Base-by-base conservation (phyloP, 2,888 invertebrate species). In the Epistrophella euchroma region DNA sequence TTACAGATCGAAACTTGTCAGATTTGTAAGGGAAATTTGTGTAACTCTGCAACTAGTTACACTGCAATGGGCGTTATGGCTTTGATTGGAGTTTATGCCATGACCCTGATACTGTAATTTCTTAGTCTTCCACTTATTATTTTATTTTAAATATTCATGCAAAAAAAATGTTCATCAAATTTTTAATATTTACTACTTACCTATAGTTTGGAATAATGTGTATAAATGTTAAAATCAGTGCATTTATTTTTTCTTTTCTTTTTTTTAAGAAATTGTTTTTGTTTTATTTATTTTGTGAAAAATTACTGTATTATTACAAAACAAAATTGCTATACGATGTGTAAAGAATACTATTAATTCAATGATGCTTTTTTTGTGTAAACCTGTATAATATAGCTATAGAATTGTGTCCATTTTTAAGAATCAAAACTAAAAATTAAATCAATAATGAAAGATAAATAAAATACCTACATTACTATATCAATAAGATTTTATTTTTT, bases 21-120 rank as follows among this genome's bases (percentile, higher is more conserved):
- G 90, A 95, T 95, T 75, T 96, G 96, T 90, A 95, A 95, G 76
- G 93, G 93, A 37, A 95, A 96, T 88, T 94, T 94, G 3, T 96
- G 96, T 92, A 96, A 96, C 89, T 89, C 91, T 0, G 90, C 92
- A n/a, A 89, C 88, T 15, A 89, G 90, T 17, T 89, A 89, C 47
- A 55, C 90, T 68, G 88, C 90, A 7, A 62, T 90, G 52, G 89
- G 91, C 35, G 83, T 89, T 10, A 87, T 89, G n/a, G 88, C 90
- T 15, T 66, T 91, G 28, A 56, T 91, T 37, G 89, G 90, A 1
- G 17, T 91, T 13, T 88, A 90, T 13, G 89, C 89, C 40, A 71
- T 90, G 47, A 90, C 90, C 17, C 86, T 90, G 78, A 88, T 88
- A 60, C 72, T 91, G 72, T 91, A 81, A 91, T 74, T 9, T 6